phyloP scores from a whole-genome alignment of 2,888 invertebrate species.

The Cheilosia vernalis region DNA sequence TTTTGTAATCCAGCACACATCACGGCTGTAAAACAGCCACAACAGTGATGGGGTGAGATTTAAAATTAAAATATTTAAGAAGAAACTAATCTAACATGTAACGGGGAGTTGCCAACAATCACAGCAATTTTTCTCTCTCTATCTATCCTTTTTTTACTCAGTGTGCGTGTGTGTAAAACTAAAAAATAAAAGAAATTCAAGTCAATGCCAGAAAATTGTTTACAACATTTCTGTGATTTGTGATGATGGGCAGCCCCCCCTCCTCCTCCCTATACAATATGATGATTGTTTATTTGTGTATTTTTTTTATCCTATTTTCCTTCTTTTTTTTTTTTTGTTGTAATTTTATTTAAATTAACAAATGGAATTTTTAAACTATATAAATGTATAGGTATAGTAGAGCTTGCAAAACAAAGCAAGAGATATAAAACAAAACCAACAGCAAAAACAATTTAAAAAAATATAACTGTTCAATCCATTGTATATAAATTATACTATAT shows the following conservation, averaged over 20 bases:
- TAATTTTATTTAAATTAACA: slow-evolving; percentile 63
- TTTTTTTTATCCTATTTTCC: slow-evolving; percentile 41
- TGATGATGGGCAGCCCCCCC: slow-evolving; percentile 64
- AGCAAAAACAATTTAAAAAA: slow-evolving; percentile 19
- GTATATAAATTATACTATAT: slow-evolving; percentile 73
- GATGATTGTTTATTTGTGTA: slow-evolving; percentile 48
- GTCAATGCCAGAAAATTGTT: slow-evolving; percentile 63
- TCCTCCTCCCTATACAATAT: slow-evolving; percentile 24
- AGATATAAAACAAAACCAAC: slow-evolving; percentile 9
- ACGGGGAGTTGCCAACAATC: slow-evolving; percentile 33
- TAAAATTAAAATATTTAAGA: slow-evolving; percentile 51
- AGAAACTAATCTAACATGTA: slow-evolving; percentile 42
- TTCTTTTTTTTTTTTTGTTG: slow-evolving; percentile 29
- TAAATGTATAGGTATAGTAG: slow-evolving; percentile 44
- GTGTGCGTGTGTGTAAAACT: slow-evolving; percentile 54
- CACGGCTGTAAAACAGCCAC: slow-evolving; percentile 65
- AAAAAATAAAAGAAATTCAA: slow-evolving; percentile 17
- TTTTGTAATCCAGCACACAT: slow-evolving; percentile 55
- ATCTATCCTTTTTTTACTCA: slow-evolving; percentile 49
- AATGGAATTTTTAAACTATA: slow-evolving; percentile 53
- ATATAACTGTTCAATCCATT: slow-evolving; percentile 65
- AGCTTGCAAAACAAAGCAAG: slow-evolving; percentile 43
- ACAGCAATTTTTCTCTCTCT: slow-evolving; percentile 1
- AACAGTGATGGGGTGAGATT: slow-evolving; percentile 62
- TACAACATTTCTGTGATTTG: slow-evolving; percentile 72